These are phyloP conservation scores for Dexiosoma caninum DNA, from an alignment of 2,888 invertebrate species.

Conservation along the genomic window DNA sequence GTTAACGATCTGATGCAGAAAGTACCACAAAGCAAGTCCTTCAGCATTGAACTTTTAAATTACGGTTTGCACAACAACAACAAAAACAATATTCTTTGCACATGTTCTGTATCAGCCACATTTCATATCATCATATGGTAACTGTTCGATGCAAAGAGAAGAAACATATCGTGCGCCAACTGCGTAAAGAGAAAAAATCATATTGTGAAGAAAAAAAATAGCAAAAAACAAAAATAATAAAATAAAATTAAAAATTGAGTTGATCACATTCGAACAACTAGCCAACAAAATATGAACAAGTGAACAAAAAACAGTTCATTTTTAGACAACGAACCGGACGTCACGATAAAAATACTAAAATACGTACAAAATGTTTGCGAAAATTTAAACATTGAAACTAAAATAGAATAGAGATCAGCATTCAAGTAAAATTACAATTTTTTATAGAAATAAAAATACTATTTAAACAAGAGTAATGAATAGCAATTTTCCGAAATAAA, in stretches of 20 bases:
- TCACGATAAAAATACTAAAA: slow-evolving; percentile 25
- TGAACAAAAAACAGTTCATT: slow-evolving; percentile 64
- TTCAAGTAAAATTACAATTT: slow-evolving; percentile 17
- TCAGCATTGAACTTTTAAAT: not conserved
- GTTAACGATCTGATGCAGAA: slow-evolving; percentile 39
- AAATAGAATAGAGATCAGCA: slow-evolving; percentile 44
- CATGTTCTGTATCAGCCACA: not conserved
- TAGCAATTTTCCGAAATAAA: not conserved
- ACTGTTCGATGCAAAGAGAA: not conserved
- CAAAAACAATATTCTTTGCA: slow-evolving; percentile 21
- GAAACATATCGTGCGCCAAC: not conserved
- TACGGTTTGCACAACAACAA: not conserved
- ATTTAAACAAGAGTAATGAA: not conserved
- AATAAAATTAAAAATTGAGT: not conserved
- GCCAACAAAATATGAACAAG: slow-evolving; percentile 21
- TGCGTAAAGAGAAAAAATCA: slow-evolving; percentile 11
- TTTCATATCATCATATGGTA: not conserved
- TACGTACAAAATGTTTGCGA: slow-evolving; percentile 36
- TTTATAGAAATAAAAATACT: slow-evolving; percentile 17
- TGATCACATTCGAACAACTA: not conserved
- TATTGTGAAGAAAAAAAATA: not conserved
- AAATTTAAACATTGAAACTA: slow-evolving; percentile 44
- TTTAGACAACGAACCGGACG: slow-evolving; percentile 63
- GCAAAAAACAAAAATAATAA: too few species aligned
- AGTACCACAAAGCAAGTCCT: not conserved